Conservation (phyloP, 2,797 vertebrate species). For the Gambelia wislizenii region DNA sequence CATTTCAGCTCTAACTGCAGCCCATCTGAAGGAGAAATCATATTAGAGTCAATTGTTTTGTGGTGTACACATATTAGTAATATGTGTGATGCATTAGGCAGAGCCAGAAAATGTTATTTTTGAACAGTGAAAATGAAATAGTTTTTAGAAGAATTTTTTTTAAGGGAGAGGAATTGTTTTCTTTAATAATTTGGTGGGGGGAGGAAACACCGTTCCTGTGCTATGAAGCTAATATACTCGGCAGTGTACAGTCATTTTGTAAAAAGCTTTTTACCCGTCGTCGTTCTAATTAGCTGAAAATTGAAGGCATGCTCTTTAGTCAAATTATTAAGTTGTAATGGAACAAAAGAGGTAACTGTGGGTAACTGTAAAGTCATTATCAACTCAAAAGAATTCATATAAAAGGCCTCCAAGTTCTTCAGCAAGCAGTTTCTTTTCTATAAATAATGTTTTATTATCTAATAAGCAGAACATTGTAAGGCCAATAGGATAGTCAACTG, state of each 20-base stretch:
- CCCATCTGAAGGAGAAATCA: constrained; percentile 48
- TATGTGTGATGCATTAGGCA: constrained; percentile 48
- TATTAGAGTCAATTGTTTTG: constrained; percentile 28
- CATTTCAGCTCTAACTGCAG: constrained; percentile 45
- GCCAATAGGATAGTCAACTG: constrained; percentile 30
- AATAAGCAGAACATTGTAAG: constrained; percentile 30
- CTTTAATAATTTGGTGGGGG: constrained; percentile 18
- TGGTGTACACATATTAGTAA: not conserved
- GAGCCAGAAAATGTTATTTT: constrained; percentile 34
- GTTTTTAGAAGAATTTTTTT: constrained; percentile 4
- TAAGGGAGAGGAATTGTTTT: constrained; percentile 9
- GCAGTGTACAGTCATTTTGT: constrained; percentile 27
- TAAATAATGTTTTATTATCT: constrained; percentile 5
- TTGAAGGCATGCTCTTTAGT: constrained; percentile 37
- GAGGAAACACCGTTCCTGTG: not conserved
- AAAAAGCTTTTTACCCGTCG: constrained; percentile 45
- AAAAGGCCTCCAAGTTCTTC: constrained; percentile 13
- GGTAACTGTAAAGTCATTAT: constrained; percentile 45
- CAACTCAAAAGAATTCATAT: constrained; percentile 29
- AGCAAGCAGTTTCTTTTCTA: not conserved
- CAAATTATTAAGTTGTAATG: constrained; percentile 43
- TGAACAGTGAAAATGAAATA: constrained; percentile 25
- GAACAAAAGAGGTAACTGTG: constrained; percentile 18
- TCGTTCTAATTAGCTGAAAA: constrained; percentile 57
- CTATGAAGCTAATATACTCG: constrained; percentile 14